Evolutionary conservation across 2,113 vertebrate genomes (phyloP).

Genomic region (Trochalopteron elliotii): DNA sequence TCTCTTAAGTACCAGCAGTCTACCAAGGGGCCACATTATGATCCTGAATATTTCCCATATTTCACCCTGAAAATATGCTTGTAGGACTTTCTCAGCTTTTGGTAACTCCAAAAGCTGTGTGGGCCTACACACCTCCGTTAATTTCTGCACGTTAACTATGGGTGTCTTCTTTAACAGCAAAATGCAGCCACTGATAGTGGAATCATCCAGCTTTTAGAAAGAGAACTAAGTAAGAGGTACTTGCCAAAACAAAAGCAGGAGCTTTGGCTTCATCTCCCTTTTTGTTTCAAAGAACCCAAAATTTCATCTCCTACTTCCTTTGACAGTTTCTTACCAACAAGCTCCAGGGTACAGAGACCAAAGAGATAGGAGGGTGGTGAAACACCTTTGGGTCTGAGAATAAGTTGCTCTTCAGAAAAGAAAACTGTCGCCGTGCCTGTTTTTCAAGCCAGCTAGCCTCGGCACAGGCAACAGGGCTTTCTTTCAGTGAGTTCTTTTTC

Average conservation of each 20-base stretch:
- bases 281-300: background rate
- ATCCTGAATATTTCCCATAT: background rate
- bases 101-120: background rate
- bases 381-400: background rate
- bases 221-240: background rate
- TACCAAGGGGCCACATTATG: background rate
- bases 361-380: fast-evolving
- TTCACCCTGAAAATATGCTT: background rate
- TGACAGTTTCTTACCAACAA: background rate
- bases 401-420: background rate
- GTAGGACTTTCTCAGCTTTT: background rate
- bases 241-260: background rate
- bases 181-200: background rate
- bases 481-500: no score
- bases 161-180: background rate
- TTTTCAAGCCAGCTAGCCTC: no score
- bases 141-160: fast-evolving
- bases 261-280: background rate
- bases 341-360: fast-evolving
- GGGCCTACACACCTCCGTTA: fast-evolving
- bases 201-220: background rate
- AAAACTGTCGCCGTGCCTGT: no score
- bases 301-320: background rate
- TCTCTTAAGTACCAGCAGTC: background rate
- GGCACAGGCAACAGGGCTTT: no score